Evolutionary conservation across 2,113 vertebrate genomes (phyloP), one percentile per base, ranked within the genome.

Genomic region (Neogobius melanostomus): DNA sequence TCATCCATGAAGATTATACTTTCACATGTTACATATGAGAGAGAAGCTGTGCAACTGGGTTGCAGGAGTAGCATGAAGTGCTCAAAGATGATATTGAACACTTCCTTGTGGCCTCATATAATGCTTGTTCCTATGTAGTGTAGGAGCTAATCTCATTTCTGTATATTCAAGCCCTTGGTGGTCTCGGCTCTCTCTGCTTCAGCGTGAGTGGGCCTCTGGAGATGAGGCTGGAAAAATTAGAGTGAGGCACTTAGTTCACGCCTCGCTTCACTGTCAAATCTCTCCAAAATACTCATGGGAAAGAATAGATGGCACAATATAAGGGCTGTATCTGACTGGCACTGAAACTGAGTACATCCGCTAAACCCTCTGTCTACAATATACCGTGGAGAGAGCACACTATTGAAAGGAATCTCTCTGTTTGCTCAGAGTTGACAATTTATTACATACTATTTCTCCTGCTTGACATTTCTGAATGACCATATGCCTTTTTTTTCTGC

Each of bases 101-200:
- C 53, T 3, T 57, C 68, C 69, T 74, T 54, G 28, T 75, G 71
- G 59, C 28, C 47, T 74, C 66, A 59, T 80, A 77, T 82, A 82
- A 82, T 51, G 84, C 77, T 62, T 80, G 80, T 62, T 85, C 82
- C 76, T 77, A 68, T 82, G 77, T 71, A 73, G 75, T 87, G 64
- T 83, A 87, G 68, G 80, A 81, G 79, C 72, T 87, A 81, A 90
- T 88, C 81, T 82, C 75, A 87, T 89, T 87, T 82, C 51, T 16
- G 72, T 83, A 79, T 79, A 77, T 89, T 78, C 83, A 89, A 69
- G 66, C 71, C 64, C 71, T 68, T 36, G 75, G 66, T 80, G 80
- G 49, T 81, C 78, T 48, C 81, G 71, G 67, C 86, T 65, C 79
- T 61, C 71, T 76, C 76, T 85, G 21, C 80, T 16, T 10, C 75